Base-by-base conservation (phyloP, 2,113 vertebrate species). In the Cinclus mexicanus region DNA sequence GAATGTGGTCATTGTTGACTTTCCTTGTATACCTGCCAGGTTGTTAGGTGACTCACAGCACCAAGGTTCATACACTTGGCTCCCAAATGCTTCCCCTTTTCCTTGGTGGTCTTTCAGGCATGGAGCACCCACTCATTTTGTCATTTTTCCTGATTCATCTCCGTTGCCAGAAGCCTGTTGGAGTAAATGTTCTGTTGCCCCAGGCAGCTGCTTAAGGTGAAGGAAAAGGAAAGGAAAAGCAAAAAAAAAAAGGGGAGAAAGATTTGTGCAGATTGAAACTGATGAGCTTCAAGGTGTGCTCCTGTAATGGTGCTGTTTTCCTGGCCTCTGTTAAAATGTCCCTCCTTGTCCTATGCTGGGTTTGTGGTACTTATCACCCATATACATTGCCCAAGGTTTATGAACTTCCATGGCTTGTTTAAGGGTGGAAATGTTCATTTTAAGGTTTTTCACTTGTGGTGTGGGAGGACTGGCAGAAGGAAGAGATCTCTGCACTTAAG, bases 21-120 rank as follows among this genome's bases (percentile, higher is more conserved):
- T 76, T 41, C 71, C 93, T 80, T 96, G 89, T 94, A 17, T 59
- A 95, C 95, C 97, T 93, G 92, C 94, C 92, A 92, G 88, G 94
- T 97, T 96, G 87, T 91, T 57, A 72, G 68, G 81, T 97, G 97
- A 97, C 92, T 97, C 97, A 87, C 81, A 77, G 53, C 92, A 69
- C 33, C 82, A 16, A 89, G 91, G 92, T 50, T 94, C 91, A 5
- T 28, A 86, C 57, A n/a, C 67, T 83, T 25, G 33, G 91, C 94
- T 90, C 69, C 91, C 90, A 25, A 37, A 18, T 9, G 9, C 44
- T 91, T 83, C 46, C 89, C 59, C 76, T 68, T 90, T 63, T 57
- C 53, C 61, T 78, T 25, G 41, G 79, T 84, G 91, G 70, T 65
- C 80, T 64, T 61, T 55, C 41, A 15, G 53, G 29, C 83, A 17